phyloP scores from a whole-genome alignment of 1,140 invertebrate genomes.

The Brachionus manjavacas region DNA sequence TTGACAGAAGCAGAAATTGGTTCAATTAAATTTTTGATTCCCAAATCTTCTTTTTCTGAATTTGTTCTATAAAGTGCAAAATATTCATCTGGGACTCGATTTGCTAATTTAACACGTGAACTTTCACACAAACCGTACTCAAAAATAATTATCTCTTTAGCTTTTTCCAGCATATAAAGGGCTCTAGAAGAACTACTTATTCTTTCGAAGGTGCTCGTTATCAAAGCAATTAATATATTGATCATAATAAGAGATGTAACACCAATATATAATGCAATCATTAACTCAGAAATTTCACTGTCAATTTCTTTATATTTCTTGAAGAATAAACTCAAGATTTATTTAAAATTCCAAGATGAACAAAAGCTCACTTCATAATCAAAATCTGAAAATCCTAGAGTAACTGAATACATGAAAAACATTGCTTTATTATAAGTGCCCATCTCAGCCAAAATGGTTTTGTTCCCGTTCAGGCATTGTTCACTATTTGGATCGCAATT shows the following conservation, averaged over 20 bases:
- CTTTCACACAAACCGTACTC: neutral
- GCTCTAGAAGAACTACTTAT: neutral
- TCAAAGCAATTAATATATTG: constrained; percentile 23
- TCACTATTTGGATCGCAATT: neutral
- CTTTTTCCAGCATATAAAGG: neutral
- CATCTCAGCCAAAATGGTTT: neutral
- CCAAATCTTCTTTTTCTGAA: neutral
- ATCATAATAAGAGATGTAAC: neutral
- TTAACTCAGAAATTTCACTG: neutral
- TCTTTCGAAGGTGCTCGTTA: neutral
- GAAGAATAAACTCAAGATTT: too few species aligned
- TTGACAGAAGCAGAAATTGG: neutral
- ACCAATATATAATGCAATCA: neutral
- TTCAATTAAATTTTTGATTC: neutral
- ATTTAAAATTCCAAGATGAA: too few species aligned
- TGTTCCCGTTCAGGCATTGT: neutral
- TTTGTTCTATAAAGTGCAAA: neutral
- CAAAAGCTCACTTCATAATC: neutral
- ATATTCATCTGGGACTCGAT: neutral
- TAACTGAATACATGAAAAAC: neutral
- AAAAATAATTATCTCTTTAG: neutral
- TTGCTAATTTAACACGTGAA: neutral
- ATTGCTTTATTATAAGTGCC: neutral
- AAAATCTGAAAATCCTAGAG: neutral
- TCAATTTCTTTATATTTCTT: neutral